Conservation (phyloP, 1,140 invertebrate species). For the Elysia chlorotica region DNA sequence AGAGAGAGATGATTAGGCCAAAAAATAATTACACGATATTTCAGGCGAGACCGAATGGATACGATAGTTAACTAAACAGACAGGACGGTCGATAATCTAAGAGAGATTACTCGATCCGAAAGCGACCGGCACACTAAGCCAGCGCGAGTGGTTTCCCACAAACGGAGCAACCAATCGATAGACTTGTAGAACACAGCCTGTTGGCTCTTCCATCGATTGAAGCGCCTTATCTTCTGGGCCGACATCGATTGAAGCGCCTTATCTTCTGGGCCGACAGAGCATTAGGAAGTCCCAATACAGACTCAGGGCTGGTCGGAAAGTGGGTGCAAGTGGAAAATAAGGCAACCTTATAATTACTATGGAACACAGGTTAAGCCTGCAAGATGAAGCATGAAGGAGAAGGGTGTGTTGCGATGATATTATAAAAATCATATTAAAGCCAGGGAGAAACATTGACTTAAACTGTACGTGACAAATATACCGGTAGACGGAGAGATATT, state of each 20-base stretch:
- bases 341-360: no score
- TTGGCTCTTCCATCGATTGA: no score
- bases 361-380: no score
- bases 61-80: neutral
- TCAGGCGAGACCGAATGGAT: neutral
- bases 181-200: neutral
- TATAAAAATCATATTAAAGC: no score
- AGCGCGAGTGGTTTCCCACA: neutral
- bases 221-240: no score
- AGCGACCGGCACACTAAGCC: conserved; percentile 3
- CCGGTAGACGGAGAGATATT: neutral
- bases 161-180: neutral
- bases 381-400: no score
- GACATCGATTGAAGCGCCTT: no score
- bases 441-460: neutral
- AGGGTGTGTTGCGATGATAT: no score
- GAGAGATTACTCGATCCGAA: neutral
- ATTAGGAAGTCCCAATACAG: no score
- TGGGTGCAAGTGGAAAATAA: no score
- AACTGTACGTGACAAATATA: neutral
- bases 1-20: neutral
- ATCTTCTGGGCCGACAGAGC: no score
- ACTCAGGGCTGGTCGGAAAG: no score
- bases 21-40: neutral
- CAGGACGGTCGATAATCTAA: neutral